Base-by-base conservation (phyloP, 2,113 vertebrate genomes). In the Chaenocephalus aceratus region DNA sequence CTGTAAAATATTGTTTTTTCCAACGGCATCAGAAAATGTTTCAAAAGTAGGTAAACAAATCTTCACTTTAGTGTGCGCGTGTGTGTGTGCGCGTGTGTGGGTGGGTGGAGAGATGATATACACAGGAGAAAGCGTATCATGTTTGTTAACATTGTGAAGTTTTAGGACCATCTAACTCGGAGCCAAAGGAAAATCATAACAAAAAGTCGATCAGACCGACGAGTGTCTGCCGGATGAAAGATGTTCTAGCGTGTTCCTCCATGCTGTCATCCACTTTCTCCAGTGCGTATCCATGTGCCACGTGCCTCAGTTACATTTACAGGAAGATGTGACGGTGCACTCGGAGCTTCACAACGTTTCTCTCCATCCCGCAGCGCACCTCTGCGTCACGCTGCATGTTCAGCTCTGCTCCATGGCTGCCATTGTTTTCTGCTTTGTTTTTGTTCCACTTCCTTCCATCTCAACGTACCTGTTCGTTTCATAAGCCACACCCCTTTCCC, bases 301-400 rank as follows among this genome's bases (percentile, higher is more conserved):
- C 62, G 60, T 57, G 68, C 45, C 44, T 61, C 14, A 4, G 13
- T 72, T 2, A 12, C 21, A 72, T 14, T 53, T 16, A 15, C 18
- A 26, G 34, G 16, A 71, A 48, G 65, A 44, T 60, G 52, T 80
- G 78, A 72, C 54, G 26, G 72, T 83, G 86, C 86, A 80, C 71
- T 85, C 73, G 44, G 75, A 76, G 48, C 45, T 9, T 77, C 81
- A 82, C n/a, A n/a, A n/a, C 90, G 89, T 90, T 86, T 21, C 67
- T 68, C 65, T 81, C 77, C 84, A 86, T 88, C 78, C 66, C 57
- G 65, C 79, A 44, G 66, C 57, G 48, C 80, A 86, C 66, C 84
- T 83, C 5, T 85, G 79, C 84, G 84, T 82, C n/a, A 74, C 34
- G 56, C 18, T 30, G 30, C 30, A 30, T 4, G 53, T 67, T 16